Conservation (phyloP, 2,888 invertebrate species). For the Philereme transversata region DNA sequence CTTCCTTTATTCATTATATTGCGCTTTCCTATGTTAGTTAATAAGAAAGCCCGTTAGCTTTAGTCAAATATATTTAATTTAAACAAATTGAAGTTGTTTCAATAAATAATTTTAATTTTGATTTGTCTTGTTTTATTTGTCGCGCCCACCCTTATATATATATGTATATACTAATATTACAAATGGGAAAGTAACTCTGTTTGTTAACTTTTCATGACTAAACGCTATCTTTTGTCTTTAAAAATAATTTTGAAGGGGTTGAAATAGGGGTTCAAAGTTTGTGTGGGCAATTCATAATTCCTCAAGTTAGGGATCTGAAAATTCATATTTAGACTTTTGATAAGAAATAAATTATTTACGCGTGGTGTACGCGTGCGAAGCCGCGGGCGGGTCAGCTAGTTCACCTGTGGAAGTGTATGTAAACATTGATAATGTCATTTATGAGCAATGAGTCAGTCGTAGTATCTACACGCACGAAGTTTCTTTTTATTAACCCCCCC, state of each 20-base stretch:
- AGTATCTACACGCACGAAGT: slow-evolving; percentile 17
- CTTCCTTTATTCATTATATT: slow-evolving; percentile 57
- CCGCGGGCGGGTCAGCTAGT: background rate
- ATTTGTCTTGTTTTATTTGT: slow-evolving; percentile 42
- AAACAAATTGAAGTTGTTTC: slow-evolving; percentile 78
- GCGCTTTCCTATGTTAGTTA: slow-evolving; percentile 73
- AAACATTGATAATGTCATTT: slow-evolving; percentile 32
- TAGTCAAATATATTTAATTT: slow-evolving; percentile 76
- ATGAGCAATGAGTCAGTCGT: slow-evolving; percentile 21
- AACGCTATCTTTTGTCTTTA: too few species aligned
- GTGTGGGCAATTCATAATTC: too few species aligned
- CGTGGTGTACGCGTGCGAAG: too few species aligned
- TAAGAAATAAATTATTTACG: too few species aligned
- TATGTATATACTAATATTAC: too few species aligned
- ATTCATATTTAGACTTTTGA: too few species aligned
- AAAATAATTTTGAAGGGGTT: too few species aligned
- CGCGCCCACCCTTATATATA: background rate
- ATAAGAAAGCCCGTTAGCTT: slow-evolving; percentile 74
- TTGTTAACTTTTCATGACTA: too few species aligned
- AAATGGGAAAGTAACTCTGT: too few species aligned
- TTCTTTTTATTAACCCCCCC: too few species aligned
- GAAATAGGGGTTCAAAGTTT: too few species aligned
- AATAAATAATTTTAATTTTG: slow-evolving; percentile 82
- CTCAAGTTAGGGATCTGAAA: too few species aligned
- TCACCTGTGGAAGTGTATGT: slow-evolving; percentile 22